Evolutionary conservation across 30 jellyfish, hydroid and myxozoan genomes (phyloP).

Genomic region (Pelagia noctiluca): DNA sequence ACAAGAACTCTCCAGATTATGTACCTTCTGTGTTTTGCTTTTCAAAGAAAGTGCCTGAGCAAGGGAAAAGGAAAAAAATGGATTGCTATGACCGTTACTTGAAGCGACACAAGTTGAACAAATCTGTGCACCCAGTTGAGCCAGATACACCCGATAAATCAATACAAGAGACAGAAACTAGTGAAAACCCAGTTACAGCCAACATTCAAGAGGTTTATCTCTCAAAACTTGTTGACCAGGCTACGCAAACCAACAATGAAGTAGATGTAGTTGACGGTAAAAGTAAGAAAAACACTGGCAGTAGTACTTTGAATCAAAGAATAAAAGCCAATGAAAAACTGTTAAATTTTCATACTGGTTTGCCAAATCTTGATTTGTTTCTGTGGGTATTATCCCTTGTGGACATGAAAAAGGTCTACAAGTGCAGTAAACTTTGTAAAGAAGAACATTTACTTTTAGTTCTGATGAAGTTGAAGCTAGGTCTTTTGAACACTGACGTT

Average conservation of each 20-base stretch:
- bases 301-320: conserved; percentile 3
- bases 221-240: background rate
- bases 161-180: background rate
- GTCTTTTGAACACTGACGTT: conserved; percentile 35
- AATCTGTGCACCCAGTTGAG: background rate
- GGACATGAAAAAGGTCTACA: background rate
- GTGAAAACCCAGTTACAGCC: background rate
- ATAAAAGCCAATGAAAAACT: background rate
- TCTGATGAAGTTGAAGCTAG: conserved; percentile 31
- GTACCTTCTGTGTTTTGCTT: conserved; percentile 44
- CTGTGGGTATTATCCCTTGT: conserved; percentile 26
- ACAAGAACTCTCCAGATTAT: conserved; percentile 32
- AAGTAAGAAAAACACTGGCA: too few species aligned
- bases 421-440: background rate
- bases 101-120: background rate
- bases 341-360: conserved; percentile 34
- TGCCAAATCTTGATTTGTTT: conserved; percentile 11
- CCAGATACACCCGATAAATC: background rate
- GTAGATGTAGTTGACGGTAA: background rate
- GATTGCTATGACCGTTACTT: background rate
- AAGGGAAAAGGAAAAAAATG: conserved; percentile 4
- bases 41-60: conserved; percentile 3
- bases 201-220: background rate
- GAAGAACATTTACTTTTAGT: conserved; percentile 35
- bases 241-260: conserved; percentile 4